Evolutionary conservation across 2,113 vertebrate genomes (phyloP).

Genomic region (Pantherophis guttatus): DNA sequence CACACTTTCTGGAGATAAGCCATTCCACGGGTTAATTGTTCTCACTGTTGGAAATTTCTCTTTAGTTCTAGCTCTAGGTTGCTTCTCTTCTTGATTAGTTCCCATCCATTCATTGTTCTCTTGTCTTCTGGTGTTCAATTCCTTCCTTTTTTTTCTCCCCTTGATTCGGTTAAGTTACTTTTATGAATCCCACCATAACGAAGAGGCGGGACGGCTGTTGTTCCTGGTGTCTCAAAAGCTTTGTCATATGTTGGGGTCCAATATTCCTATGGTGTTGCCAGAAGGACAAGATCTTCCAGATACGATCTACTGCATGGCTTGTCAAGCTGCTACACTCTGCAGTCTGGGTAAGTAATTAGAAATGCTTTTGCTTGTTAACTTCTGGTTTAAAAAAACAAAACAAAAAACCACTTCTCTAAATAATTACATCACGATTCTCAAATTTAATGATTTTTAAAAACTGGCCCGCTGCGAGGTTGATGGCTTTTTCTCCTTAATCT

Average conservation of each 20-base stretch:
- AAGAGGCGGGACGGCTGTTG: constrained; percentile 78
- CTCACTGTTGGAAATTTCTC: background rate
- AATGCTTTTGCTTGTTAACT: background rate
- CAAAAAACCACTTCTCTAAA: background rate
- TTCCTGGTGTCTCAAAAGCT: constrained; percentile 81
- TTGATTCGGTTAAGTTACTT: constrained; percentile 69
- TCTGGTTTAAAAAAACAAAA: background rate
- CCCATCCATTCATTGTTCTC: background rate
- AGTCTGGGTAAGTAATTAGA: constrained; percentile 74
- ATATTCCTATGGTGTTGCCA: constrained; percentile 78
- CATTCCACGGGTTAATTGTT: background rate
- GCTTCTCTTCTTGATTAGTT: background rate
- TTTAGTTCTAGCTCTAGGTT: background rate
- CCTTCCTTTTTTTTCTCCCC: background rate
- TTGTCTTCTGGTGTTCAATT: background rate
- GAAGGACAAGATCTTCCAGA: constrained; percentile 78
- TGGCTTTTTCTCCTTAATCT: background rate
- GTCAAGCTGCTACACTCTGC: constrained; percentile 85
- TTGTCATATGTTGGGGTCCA: constrained; percentile 84
- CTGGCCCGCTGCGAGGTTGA: too few species aligned
- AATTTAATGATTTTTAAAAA: background rate
- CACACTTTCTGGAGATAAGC: background rate
- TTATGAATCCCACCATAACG: constrained; percentile 78
- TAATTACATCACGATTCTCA: background rate
- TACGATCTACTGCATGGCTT: constrained; percentile 80